A percentile compares a stretch with the other conserved stretches of the same genome.
These are phyloP conservation scores for zebrafish (Danio rerio) DNA, from an alignment of 2,113 vertebrate species.

Conservation along the genomic window GRCz12tu NC_133184.1:47256001-47256500, in stretches of 20 bases:
- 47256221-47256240: slow-evolving; percentile 22
- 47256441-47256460: too few species aligned
- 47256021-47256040: too few species aligned
- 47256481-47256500: too few species aligned
- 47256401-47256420: too few species aligned
- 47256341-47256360: neutral
- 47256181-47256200: slow-evolving; percentile 46
- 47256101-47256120: slow-evolving; percentile 47
- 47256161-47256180: slow-evolving; percentile 53
- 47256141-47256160: slow-evolving; percentile 59
- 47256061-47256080: too few species aligned
- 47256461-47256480: too few species aligned
- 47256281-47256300: neutral
- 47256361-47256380: neutral
- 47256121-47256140: slow-evolving; percentile 50
- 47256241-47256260: slow-evolving; percentile 27
- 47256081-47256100: neutral
- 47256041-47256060: too few species aligned
- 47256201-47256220: slow-evolving; percentile 29
- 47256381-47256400: neutral
- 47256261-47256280: slow-evolving; percentile 13
- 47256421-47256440: too few species aligned
- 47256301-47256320: neutral
- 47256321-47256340: neutral
- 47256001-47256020: too few species aligned